phyloP scores from a whole-genome alignment of 2,797 vertebrate genomes.

The Cichlasoma orientale region DNA sequence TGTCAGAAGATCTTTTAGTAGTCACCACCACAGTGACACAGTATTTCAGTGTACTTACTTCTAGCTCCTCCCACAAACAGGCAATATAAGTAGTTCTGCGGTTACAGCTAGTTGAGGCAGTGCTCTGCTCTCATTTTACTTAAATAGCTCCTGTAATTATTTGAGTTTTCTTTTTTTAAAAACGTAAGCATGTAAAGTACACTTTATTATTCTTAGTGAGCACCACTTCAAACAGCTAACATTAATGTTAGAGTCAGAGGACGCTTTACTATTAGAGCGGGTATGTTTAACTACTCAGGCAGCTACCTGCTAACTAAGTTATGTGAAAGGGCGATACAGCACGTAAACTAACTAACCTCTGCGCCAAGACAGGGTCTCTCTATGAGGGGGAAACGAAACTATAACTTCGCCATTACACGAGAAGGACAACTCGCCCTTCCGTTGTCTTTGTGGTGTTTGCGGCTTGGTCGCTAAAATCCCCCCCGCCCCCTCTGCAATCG shows the following conservation, averaged over 20 bases:
- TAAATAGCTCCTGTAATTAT: background rate
- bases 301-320: background rate
- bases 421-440: constrained; percentile 35
- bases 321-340: background rate
- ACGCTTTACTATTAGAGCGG: background rate
- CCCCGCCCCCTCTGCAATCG: too few species aligned
- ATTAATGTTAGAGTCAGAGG: background rate
- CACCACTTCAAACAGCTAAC: constrained; percentile 25
- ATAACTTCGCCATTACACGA: background rate
- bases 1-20: background rate
- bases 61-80: background rate
- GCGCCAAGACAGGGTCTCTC: background rate
- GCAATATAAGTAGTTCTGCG: too few species aligned
- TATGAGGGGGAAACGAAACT: constrained; percentile 1
- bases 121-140: background rate
- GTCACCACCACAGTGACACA: background rate
- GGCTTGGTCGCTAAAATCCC: background rate
- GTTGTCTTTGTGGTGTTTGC: background rate
- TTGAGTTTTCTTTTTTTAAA: background rate
- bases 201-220: background rate
- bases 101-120: too few species aligned
- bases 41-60: background rate
- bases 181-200: background rate
- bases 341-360: constrained; percentile 38
- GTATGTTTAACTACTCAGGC: background rate